Conservation (phyloP, 2,888 invertebrate genomes). For the Tridacna crocea region DNA sequence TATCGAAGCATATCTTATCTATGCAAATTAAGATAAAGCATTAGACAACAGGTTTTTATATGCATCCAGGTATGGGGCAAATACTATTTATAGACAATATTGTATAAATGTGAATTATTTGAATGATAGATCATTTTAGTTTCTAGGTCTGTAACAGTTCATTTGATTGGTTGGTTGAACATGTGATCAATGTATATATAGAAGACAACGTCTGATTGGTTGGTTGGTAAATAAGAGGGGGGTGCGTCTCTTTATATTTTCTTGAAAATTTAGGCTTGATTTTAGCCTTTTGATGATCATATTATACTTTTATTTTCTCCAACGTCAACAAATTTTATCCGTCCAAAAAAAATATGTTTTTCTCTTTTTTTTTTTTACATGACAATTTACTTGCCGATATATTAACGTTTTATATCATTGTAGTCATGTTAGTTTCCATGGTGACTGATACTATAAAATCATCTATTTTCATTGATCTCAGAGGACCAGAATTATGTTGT, state of each 20-base stretch:
- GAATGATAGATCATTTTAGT: not conserved
- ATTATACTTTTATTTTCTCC: constrained; percentile 7
- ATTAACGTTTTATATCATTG: constrained; percentile 12
- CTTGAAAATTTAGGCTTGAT: not conserved
- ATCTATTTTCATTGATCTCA: not conserved
- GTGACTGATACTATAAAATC: not conserved
- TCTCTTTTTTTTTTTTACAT: constrained; percentile 25
- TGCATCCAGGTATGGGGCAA: constrained; percentile 3
- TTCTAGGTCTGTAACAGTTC: not conserved
- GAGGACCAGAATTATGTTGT: not conserved
- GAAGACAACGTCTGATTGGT: not conserved
- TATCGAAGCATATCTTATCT: not conserved
- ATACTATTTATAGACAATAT: not conserved
- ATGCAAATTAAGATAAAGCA: constrained; percentile 20
- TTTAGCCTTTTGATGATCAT: not conserved
- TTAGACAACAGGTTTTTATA: not conserved
- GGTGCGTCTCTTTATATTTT: constrained; percentile 24
- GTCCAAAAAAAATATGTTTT: constrained; percentile 21
- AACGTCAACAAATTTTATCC: constrained; percentile 29
- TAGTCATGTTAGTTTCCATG: constrained; percentile 1
- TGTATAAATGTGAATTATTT: not conserved
- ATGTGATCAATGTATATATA: not conserved
- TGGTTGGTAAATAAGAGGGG: constrained; percentile 23
- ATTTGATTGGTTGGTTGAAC: not conserved
- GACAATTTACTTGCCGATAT: constrained; percentile 31